Evolutionary conservation across 2,888 invertebrate genomes (phyloP), one percentile per base, ranked within the genome.

Genomic region (Axea sp.): DNA sequence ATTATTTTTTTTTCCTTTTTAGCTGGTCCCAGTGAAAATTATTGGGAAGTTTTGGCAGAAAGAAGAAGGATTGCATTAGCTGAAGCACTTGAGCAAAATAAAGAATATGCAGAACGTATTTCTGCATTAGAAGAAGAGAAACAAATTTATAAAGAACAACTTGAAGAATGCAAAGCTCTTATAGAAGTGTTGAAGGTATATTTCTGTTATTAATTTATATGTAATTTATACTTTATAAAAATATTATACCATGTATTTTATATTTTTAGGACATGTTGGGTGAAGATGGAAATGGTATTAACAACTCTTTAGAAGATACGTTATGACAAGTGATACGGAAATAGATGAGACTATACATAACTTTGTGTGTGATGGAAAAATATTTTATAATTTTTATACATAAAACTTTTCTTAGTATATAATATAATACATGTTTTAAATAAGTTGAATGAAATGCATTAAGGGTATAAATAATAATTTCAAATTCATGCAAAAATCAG

Each of bases 11-110:
- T 14, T 4, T 12, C 9, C 3, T 12, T 65, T 69, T 7, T 15
- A 88, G 90, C 90, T 60, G 90, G 90, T 26, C 92, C 95, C 1
- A 92, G 94, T 62, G 92, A 92, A 81, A 91, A 91, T 73, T 95
- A 95, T 84, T 95, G 94, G 94, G 89, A 94, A 86, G 88, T 91
- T 37, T 84, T 95, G 73, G 94, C 95, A 14, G 94, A 94, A 83
- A 92, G 92, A 80, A 90, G 95, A 68, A 91, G 93, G 64, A 88
- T 91, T 77, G 93, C 93, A 1, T 87, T 95, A 15, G 91, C 94
- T 80, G 92, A 93, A 72, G 91, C 94, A 15, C 89, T 95, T 17
- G 90, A 91, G 60, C 94, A 95, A 86, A 95, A 94, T 88, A 90
- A 91, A 76, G 85, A 86, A 22, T 87, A 91, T 14, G 89, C 94